A percentile compares a stretch with the other conserved stretches of the same genome.
Conservation (phyloP, 2,113 vertebrate genomes). For the Ameiurus melas region DNA sequence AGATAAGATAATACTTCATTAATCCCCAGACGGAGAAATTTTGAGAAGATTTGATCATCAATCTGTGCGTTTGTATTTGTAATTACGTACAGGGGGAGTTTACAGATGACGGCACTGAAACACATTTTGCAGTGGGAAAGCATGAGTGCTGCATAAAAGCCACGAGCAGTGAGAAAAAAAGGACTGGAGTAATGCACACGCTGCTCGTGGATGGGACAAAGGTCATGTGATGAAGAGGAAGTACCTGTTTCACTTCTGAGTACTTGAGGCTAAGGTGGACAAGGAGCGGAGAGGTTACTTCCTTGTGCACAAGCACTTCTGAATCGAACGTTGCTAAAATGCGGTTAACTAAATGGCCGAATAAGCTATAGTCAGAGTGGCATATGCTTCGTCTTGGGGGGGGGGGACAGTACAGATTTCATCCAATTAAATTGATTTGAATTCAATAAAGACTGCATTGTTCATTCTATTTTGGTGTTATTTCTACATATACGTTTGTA, state of each 20-base stretch:
- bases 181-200: slow-evolving; percentile 81
- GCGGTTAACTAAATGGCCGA: neutral
- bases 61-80: slow-evolving; percentile 14
- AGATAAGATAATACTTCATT: too few relatives aligned
- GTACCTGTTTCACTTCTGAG: neutral
- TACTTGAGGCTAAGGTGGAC: neutral
- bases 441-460: neutral
- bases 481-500: neutral
- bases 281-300: neutral
- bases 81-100: slow-evolving; percentile 84
- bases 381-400: neutral
- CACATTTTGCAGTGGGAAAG: slow-evolving; percentile 81
- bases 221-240: slow-evolving; percentile 67
- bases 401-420: neutral
- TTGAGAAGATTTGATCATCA: too few relatives aligned
- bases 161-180: slow-evolving; percentile 81
- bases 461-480: neutral
- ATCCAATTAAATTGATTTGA: neutral
- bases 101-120: slow-evolving; percentile 91
- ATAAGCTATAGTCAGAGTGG: neutral
- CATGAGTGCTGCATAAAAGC: slow-evolving; percentile 89
- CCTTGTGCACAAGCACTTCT: neutral
- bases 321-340: neutral
- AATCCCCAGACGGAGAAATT: too few relatives aligned
- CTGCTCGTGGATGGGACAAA: slow-evolving; percentile 84